Base-by-base conservation (phyloP, 2,113 vertebrate species). In the Gila orcuttii region DNA sequence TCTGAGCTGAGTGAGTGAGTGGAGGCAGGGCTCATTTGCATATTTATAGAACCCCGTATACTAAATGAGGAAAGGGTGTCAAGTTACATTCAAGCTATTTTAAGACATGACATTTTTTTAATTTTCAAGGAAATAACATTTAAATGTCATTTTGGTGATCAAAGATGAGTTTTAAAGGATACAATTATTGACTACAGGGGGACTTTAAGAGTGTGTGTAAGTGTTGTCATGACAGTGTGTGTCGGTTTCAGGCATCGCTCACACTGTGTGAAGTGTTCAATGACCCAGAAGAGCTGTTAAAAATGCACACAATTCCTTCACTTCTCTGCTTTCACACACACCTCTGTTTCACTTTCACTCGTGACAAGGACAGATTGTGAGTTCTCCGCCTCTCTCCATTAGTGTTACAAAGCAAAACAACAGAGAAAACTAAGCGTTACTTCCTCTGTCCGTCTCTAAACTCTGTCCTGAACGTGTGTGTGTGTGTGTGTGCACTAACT, bases 361-460 rank as follows among this genome's bases (percentile, higher is more conserved):
- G 68, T 91, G 94, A 94, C 93, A 93, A 94, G 93, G 93, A 94
- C 92, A 94, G 93, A 95, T 94, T 92, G 92, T 87, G 87, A 90
- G 86, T 78, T 87, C 87, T 91, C 88, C 90, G 91, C 77, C 50
- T 23, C 55, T 7, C 39, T 79, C 52, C 45, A 50, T n/a, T 45
- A 78, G 28, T 42, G 45, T 60, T 79, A 60, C 17, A 79, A n/a
- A 77, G 74, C 3, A 1, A 31, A 77, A 77, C 50, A 21, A 6
- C 47, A 33, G 11, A 55, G 25, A 77, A 28, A 55, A 47, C 31
- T 3, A 28, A 64, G 62, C 31, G 3, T n/a, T 45, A 59, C 36
- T 59, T 25, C 25, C 42, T 83, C 33, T 87, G 78, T 79, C 39
- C 39, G 33, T 33, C 60, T 74, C 73, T 50, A 50, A 75, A 28